Evolutionary conservation across 2,113 vertebrate species (phyloP).

Genomic region (Mesoclemmys tuberculata): DNA sequence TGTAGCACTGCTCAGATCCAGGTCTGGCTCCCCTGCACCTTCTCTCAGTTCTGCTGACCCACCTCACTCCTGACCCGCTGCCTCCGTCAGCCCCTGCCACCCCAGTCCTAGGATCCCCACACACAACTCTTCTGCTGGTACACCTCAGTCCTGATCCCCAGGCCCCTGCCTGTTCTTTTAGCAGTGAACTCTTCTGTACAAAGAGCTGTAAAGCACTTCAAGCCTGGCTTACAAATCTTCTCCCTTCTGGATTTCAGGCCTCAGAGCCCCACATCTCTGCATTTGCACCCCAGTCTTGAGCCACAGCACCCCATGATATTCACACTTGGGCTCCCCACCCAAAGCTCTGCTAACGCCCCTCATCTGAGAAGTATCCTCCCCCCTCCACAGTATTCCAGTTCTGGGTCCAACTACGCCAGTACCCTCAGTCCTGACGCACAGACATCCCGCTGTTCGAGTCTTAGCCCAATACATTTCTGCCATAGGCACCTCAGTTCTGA

Average conservation of each 20-base stretch:
- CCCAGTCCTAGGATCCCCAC: not conserved
- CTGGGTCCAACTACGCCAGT: not conserved
- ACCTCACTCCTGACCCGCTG: not conserved
- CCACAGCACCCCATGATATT: not conserved
- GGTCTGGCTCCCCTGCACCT: not conserved
- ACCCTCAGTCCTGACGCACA: not conserved
- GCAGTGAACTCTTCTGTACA: not conserved
- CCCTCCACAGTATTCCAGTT: not conserved
- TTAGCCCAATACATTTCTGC: not conserved
- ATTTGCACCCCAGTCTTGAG: not conserved
- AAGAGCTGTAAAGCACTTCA: not conserved
- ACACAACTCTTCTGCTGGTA: not conserved
- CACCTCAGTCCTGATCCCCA: not conserved
- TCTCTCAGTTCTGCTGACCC: not conserved
- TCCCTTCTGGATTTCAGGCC: not conserved
- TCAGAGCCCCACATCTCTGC: not conserved
- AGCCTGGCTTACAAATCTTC: not conserved
- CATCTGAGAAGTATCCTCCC: not conserved
- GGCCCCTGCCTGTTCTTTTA: not conserved
- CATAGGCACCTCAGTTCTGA: not conserved
- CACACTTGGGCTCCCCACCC: not conserved
- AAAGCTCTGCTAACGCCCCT: accelerated
- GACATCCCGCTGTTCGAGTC: not conserved
- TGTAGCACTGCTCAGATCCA: not conserved
- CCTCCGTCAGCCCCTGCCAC: not conserved